Evolutionary conservation across 2,113 vertebrate genomes (phyloP), one percentile per base, ranked within the genome.

Genomic region (Probosciger aterrimus): DNA sequence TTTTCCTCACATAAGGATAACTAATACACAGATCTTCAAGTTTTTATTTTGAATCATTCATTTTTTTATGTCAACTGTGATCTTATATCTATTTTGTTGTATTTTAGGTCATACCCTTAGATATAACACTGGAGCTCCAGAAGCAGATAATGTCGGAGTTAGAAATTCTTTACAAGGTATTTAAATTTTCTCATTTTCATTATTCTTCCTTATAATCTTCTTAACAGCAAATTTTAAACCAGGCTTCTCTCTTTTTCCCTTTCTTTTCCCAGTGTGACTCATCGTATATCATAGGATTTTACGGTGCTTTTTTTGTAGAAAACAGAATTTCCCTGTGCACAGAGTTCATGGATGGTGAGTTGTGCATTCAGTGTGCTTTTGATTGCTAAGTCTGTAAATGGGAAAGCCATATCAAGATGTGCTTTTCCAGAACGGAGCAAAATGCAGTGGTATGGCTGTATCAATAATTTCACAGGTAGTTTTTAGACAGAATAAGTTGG

Each of bases 321-420:
- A 99, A 99, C 98, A 98, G 99, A 94, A 99, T 99, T 98, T 99
- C 99, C 8, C 98, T 99, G 97, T 99, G 99, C 97, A 99, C 99
- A 78, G 99, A 99, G 97, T 99, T 99, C 95, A 99, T 99, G 99
- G 99, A 99, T 81, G 99, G 99, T 99, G 97, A 99, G 99, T 98
- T 89, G 93, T 55, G 16, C 22, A 12, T 78, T 46, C 31, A 24
- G 9, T 41, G 53, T 59, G 90, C 76, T 90, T 88, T 85, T 52
- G 30, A 55, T 85, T 90, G 91, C 91, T 74, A 7, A 79, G 59
- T 39, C 59, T 73, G 49, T 80, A 53, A 18, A 82, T 14, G 41
- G 49, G 37, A 60, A 28, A 90, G n/a, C 49, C 15, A 1, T n/a
- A 30, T 15, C n/a, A 88, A 77, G 50, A 53, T 28, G 46, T 15